Percentiles rank a stretch among this genome's conserved stretches.
Conservation (phyloP, 1,140 invertebrate genomes). For the Macrobrachium rosenbergii region DNA sequence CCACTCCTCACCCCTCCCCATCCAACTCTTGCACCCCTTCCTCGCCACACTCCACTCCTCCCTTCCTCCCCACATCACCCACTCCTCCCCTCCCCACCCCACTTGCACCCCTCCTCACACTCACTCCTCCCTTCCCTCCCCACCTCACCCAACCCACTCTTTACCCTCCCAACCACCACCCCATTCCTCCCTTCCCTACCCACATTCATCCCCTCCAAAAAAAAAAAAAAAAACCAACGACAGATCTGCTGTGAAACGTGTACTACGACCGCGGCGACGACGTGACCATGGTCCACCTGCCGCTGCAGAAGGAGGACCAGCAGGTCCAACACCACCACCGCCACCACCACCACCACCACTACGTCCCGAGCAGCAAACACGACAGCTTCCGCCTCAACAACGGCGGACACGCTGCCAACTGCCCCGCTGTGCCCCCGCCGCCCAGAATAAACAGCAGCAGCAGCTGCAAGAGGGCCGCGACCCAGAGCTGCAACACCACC, state of each 20-base stretch:
- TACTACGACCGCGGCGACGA: slow-evolving; percentile 40
- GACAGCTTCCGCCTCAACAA: neutral
- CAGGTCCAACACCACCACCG: no score
- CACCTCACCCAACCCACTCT: neutral
- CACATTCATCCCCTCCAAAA: neutral
- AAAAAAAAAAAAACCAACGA: no score
- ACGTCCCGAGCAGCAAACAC: neutral
- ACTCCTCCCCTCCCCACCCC: no score
- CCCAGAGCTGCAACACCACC: slow-evolving; percentile 46
- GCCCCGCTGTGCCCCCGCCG: slow-evolving; percentile 23
- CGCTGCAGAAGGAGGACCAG: neutral
- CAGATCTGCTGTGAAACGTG: slow-evolving; percentile 54
- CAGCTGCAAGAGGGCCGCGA: neutral
- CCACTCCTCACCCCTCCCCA: no score
- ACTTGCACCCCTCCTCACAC: no score
- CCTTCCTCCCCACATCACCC: no score
- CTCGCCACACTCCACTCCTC: no score
- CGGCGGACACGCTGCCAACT: slow-evolving; percentile 19
- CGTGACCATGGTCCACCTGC: slow-evolving; percentile 1
- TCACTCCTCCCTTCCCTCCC: no score
- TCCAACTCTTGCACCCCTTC: no score
- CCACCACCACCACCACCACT: neutral
- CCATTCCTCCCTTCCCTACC: neutral
- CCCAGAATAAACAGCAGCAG: neutral
- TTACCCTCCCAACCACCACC: neutral